These are phyloP conservation scores for Bos indicus DNA, from an alignment of 2,113 vertebrate genomes.

Conservation along the genomic window DNA sequence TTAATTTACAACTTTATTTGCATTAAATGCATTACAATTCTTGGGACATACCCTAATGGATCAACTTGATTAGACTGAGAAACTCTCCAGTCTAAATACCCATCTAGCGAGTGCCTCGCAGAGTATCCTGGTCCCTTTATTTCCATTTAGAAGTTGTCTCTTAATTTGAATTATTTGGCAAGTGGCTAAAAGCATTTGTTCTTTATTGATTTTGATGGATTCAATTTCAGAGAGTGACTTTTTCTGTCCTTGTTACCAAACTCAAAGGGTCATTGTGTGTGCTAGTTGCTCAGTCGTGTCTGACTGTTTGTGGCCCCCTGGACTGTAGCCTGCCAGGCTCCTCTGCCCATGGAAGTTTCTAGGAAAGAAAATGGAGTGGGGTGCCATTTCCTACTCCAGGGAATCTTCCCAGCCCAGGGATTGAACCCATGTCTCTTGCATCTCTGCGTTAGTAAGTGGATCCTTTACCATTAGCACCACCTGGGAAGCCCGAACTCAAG, in stretches of 20 bases:
- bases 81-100: background rate
- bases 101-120: background rate
- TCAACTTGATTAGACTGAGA: background rate
- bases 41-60: background rate
- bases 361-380: background rate
- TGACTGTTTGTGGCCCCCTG: background rate
- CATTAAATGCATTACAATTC: background rate
- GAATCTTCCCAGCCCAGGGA: background rate
- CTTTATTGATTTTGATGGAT: background rate
- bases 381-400: background rate
- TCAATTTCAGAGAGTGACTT: slow-evolving; percentile 32
- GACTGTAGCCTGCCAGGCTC: background rate
- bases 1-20: background rate
- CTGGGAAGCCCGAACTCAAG: background rate
- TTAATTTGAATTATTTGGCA: slow-evolving; percentile 3
- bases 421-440: background rate
- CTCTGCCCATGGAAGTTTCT: background rate
- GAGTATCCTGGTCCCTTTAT: background rate
- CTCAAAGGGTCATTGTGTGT: background rate
- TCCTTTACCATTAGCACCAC: background rate
- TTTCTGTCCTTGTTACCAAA: slow-evolving; percentile 33
- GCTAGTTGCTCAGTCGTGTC: background rate
- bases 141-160: background rate
- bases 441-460: background rate
- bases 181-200: background rate